A percentile compares a stretch with the other conserved stretches of the same genome.
Evolutionary conservation across 2,888 invertebrate genomes (phyloP).

Genomic region (Bursaphelenchus okinawaensis): DNA sequence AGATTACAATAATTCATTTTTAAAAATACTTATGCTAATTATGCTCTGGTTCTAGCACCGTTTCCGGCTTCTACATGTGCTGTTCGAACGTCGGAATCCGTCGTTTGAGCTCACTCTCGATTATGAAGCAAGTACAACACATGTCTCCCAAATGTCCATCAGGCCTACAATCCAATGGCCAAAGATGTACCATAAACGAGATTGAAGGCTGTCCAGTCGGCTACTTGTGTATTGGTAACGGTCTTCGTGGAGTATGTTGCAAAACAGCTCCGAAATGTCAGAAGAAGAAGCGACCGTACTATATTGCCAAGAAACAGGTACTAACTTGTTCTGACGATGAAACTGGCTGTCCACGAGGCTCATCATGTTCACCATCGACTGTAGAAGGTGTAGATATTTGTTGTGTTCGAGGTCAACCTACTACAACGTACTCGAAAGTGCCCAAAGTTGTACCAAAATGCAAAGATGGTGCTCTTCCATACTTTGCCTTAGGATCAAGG

Average conservation of each 20-base stretch:
- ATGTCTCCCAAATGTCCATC: constrained; percentile 45
- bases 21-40: too few relatives aligned
- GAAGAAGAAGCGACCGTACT: constrained; percentile 28
- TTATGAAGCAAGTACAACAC: constrained; percentile 7
- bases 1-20: too few relatives aligned
- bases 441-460: constrained; percentile 33
- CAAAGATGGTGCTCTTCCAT: constrained; percentile 32
- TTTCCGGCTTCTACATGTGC: constrained; percentile 55
- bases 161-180: constrained; percentile 40
- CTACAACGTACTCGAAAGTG: constrained; percentile 22
- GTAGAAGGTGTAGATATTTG: constrained; percentile 35
- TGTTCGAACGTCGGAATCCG: constrained; percentile 34
- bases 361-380: constrained; percentile 29
- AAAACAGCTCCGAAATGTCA: constrained; percentile 34
- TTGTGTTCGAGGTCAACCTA: constrained; percentile 19
- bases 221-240: constrained; percentile 31
- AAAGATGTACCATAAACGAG: constrained; percentile 46
- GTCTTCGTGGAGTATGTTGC: constrained; percentile 31
- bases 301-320: constrained; percentile 30
- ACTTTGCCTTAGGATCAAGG: constrained; percentile 32
- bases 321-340: constrained; percentile 34
- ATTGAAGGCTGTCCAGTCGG: constrained; percentile 36
- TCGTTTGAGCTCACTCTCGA: constrained; percentile 3
- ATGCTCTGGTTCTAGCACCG: too few relatives aligned
- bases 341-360: constrained; percentile 32